Base-by-base conservation (phyloP, 2,888 invertebrate species). In the Ernsta delagoae region DNA sequence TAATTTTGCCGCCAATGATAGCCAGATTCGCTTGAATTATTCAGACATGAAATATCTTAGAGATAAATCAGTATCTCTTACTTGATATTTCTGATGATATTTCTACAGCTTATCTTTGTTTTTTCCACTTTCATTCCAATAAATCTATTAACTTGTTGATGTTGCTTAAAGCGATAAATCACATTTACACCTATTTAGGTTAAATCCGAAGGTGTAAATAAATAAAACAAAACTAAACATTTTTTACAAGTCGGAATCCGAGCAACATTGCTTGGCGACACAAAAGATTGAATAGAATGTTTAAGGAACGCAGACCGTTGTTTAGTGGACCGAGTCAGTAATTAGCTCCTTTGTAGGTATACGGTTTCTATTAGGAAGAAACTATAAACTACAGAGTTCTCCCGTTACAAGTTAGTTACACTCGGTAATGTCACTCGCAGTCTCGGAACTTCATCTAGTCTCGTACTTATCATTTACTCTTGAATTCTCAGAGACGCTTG, bases 381-480 rank as follows among this genome's bases (percentile, higher is more conserved):
- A 67, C 67, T 67, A 61, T 67, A 61, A 67, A 67, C 43, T 67
- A 67, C 60, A 67, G 67, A 59, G 67, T 56, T 67, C 61, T 67
- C 67, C 54, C 24, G 41, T 67, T 61, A 61, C 67, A 67, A 67
- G 67, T 61, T 67, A 67, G 60, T 67, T 61, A 56, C 54, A 67
- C 60, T 53, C 60, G 11, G 36, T 54, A 61, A 61, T 67, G 66
- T 67, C 66, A 67, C 66, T 66, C 53, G 60, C 59, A 66, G 60
- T 66, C 66, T 66, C 43, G 43, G 54, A 67, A 67, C 56, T 67
- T 66, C 54, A 39, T 50, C 45, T 50, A 60, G 54, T 36, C 61
- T 66, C 50, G 59, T 60, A 66, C 66, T 66, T 67, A 67, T 61
- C 67, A 48, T 67, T 67, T 67, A 61, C 67, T 67, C 56, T 50